phyloP scores from a whole-genome alignment of 92 coral and sea anemone genomes.

The Blastomussa wellsi region DNA sequence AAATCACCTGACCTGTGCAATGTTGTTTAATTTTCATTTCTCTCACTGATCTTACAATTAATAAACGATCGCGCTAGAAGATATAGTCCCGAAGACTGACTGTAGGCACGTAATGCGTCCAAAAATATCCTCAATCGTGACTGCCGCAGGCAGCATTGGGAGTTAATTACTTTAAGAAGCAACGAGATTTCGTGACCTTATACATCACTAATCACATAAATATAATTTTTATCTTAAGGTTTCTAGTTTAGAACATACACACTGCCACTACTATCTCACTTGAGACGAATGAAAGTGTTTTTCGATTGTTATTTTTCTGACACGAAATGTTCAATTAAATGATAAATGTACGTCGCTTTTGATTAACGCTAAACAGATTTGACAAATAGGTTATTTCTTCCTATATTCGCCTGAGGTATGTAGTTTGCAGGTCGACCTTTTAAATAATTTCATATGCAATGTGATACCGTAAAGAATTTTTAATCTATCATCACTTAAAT shows the following conservation, averaged over 20 bases:
- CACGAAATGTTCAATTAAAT: neutral
- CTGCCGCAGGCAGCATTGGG: neutral
- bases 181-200: neutral
- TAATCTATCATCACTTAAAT: neutral
- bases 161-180: neutral
- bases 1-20: neutral
- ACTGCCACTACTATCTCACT: neutral
- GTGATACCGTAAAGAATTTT: neutral
- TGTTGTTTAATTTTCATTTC: neutral
- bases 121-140: neutral
- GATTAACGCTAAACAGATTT: neutral
- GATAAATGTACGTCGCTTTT: neutral
- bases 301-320: neutral
- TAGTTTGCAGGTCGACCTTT: neutral
- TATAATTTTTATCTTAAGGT: neutral
- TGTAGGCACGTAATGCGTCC: slow-evolving; percentile 23
- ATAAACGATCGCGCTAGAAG: neutral
- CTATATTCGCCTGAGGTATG: neutral
- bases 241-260: neutral
- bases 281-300: neutral
- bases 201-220: neutral
- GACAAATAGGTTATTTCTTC: neutral
- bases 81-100: neutral
- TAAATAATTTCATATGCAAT: neutral
- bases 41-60: no score